Base-by-base conservation (phyloP, 2,797 vertebrate species). In the Philypnodon macrostomus region DNA sequence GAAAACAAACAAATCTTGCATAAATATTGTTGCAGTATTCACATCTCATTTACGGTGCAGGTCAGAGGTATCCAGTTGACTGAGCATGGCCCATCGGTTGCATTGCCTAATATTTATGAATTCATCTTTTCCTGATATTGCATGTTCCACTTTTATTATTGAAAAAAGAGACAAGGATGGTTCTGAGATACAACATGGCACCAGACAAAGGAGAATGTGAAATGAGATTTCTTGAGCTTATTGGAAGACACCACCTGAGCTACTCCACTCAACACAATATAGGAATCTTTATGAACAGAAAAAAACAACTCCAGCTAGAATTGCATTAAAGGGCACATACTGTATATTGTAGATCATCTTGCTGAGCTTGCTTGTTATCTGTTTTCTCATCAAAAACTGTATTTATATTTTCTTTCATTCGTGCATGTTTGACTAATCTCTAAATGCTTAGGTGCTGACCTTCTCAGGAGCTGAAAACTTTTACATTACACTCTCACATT, bases 121-220 rank as follows among this genome's bases (percentile, higher is more conserved):
- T 72, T 68, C 47, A 46, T 63, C 63, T 46, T 63, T 57, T 34
- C 6, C 48, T 52, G 38, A 72, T 75, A 78, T 74, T 59, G 62
- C 62, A 30, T 58, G 70, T 67, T 66, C 70, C 54, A 82, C 73
- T 69, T 87, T 87, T 88, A 67, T 77, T 79, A 83, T 80, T 80
- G 73, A 88, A 87, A 89, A 87, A 68, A 84, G 84, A 80, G 84
- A 80, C 76, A 77, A 80, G 78, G 80, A 66, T 58, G 75, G 75
- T 56, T 53, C 47, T 3, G 54, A 57, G 61, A 18, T 59, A 58
- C 59, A 65, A 18, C 54, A 67, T 50, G 53, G 52, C 0, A 5
- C 33, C 55, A 16, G 53, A 50, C 4, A 8, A 49, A 63, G 53
- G 39, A 58, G 55, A 36, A 53, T 39, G 60, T 50, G 51, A 79